These are phyloP conservation scores for Antechinus stuartii DNA, from an alignment of 2,113 vertebrate genomes.

Conservation along the genomic window DNA sequence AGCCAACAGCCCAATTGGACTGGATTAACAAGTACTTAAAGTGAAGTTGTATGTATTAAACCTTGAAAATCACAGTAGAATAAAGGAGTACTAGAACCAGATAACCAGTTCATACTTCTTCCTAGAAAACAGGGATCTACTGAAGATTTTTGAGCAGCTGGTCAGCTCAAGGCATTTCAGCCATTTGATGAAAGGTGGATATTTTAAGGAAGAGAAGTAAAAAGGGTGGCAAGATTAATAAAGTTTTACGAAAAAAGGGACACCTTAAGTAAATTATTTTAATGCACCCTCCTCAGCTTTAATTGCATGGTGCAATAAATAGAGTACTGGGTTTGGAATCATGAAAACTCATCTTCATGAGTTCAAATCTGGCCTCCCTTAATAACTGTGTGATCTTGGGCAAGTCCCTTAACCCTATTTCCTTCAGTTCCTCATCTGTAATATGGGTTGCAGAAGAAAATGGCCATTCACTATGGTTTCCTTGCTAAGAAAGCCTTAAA, in stretches of 20 bases:
- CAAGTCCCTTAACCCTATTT: too few relatives aligned
- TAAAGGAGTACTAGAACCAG: too few relatives aligned
- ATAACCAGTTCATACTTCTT: background rate
- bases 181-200: background rate
- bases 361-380: too few relatives aligned
- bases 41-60: background rate
- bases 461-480: background rate
- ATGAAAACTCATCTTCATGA: too few relatives aligned
- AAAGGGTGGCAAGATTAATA: rapidly evolving
- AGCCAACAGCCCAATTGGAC: background rate
- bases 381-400: too few relatives aligned
- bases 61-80: background rate
- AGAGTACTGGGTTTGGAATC: too few relatives aligned
- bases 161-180: background rate
- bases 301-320: too few relatives aligned
- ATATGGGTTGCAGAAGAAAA: background rate
- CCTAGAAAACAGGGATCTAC: background rate
- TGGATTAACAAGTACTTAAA: background rate
- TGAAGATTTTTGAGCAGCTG: background rate
- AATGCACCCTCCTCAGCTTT: background rate
- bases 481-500: background rate
- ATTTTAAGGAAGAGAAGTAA: background rate
- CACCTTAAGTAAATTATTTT: background rate
- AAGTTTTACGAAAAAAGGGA: background rate
- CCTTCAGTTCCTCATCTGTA: background rate